phyloP scores from a whole-genome alignment of 2,888 invertebrate species.

The Mesoligia furuncula region DNA sequence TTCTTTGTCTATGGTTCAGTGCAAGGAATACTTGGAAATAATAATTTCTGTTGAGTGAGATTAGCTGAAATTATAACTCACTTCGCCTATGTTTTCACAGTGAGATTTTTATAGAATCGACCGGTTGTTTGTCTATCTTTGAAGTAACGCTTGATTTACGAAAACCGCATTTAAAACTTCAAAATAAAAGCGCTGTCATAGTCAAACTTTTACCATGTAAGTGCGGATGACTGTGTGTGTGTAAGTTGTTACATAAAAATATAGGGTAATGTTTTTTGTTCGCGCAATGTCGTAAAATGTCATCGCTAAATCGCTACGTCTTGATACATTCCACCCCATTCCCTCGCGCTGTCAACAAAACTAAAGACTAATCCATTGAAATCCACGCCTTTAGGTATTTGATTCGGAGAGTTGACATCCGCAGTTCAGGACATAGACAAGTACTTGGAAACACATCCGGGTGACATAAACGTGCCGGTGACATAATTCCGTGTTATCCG shows the following conservation, averaged over 20 bases:
- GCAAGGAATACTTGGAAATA: constrained; percentile 20
- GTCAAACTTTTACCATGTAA: not conserved
- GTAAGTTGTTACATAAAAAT: not conserved
- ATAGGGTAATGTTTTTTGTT: not conserved
- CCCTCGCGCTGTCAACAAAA: not conserved
- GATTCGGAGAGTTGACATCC: constrained; percentile 1
- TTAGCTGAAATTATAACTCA: too few species aligned
- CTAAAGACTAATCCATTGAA: not conserved
- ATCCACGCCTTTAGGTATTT: not conserved
- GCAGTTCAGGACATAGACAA: constrained; percentile 2
- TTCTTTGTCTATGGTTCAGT: too few species aligned
- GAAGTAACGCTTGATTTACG: not conserved
- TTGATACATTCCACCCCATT: not conserved
- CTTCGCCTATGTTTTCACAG: too few species aligned
- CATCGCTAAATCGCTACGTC: not conserved
- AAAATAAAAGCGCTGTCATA: not conserved
- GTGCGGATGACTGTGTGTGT: not conserved
- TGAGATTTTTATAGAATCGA: too few species aligned
- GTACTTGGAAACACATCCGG: constrained; percentile 13
- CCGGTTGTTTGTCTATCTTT: not conserved
- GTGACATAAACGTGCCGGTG: constrained; percentile 15
- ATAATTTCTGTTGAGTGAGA: not conserved
- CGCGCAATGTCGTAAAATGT: not conserved
- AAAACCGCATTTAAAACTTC: not conserved
- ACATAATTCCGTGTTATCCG: constrained; percentile 32